Evolutionary conservation across 1,140 invertebrate species (phyloP).

Genomic region (Drosophila willistoni): DNA sequence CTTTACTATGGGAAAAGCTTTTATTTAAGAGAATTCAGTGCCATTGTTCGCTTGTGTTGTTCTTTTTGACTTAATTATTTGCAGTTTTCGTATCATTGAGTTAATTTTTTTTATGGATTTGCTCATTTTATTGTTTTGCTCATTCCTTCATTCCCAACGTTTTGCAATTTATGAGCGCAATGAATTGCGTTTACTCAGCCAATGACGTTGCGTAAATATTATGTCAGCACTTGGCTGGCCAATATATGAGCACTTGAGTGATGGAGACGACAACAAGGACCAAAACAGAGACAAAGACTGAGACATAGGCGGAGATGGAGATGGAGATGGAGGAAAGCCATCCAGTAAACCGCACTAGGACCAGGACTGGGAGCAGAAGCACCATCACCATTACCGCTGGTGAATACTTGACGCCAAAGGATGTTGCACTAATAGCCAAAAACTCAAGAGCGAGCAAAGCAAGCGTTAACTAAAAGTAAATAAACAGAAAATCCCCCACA

Average conservation of each 20-base stretch:
- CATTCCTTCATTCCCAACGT: background rate
- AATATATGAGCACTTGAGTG: conserved; percentile 46
- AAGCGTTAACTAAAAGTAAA: conserved; percentile 71
- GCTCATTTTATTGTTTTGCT: background rate
- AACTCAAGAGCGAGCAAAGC: conserved; percentile 50
- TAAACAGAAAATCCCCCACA: conserved; percentile 44
- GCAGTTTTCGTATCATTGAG: conserved; percentile 12
- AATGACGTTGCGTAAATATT: conserved; percentile 56
- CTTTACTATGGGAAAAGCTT: conserved; percentile 13
- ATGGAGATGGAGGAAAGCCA: background rate
- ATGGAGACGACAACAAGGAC: conserved; percentile 6
- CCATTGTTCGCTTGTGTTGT: background rate
- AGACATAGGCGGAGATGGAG: conserved; percentile 12
- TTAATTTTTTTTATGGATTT: background rate
- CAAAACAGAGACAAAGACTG: conserved; percentile 9
- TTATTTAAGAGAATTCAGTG: background rate
- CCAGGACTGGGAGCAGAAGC: background rate
- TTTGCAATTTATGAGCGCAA: conserved; percentile 69
- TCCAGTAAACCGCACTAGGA: conserved; percentile 1
- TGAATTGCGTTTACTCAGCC: conserved; percentile 59
- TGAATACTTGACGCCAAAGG: conserved; percentile 63
- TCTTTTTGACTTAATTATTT: conserved; percentile 45
- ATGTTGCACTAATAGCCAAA: conserved; percentile 66
- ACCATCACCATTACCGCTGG: background rate
- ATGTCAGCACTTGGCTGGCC: conserved; percentile 45